Evolutionary conservation across 2,888 invertebrate genomes (phyloP).

Genomic region (Ellobium chinense): DNA sequence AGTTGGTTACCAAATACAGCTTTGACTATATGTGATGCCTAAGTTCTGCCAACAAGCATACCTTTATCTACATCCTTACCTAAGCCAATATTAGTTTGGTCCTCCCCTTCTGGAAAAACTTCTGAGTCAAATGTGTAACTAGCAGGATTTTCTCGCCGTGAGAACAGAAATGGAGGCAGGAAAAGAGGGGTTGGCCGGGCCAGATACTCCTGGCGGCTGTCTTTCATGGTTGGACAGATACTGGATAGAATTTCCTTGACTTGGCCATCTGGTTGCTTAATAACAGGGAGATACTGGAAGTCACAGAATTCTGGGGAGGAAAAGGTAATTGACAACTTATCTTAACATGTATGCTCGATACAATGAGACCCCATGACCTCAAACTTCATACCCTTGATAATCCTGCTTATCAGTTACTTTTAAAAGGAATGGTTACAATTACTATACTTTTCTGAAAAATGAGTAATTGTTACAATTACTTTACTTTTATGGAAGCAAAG

Average conservation of each 20-base stretch:
- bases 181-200: slow-evolving; percentile 83
- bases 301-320: slow-evolving; percentile 90
- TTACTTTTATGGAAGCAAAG: no score
- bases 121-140: slow-evolving; percentile 30
- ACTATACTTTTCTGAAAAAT: no score
- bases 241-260: slow-evolving; percentile 61
- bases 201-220: slow-evolving; percentile 81
- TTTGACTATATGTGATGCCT: no score
- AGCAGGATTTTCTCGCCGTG: slow-evolving; percentile 85
- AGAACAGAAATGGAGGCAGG: slow-evolving; percentile 88
- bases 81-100: slow-evolving; percentile 67
- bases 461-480: no score
- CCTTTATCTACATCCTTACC: slow-evolving; percentile 61
- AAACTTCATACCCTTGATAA: no score
- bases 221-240: slow-evolving; percentile 51
- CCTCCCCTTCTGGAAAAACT: slow-evolving; percentile 53
- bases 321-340: no score
- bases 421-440: no score
- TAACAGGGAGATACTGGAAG: slow-evolving; percentile 93
- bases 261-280: slow-evolving; percentile 61
- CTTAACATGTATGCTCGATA: no score
- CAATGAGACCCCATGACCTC: no score
- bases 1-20: no score
- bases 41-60: no score
- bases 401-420: no score